phyloP scores from a whole-genome alignment of 2,113 vertebrate genomes.

The Mormoops blainvillei region DNA sequence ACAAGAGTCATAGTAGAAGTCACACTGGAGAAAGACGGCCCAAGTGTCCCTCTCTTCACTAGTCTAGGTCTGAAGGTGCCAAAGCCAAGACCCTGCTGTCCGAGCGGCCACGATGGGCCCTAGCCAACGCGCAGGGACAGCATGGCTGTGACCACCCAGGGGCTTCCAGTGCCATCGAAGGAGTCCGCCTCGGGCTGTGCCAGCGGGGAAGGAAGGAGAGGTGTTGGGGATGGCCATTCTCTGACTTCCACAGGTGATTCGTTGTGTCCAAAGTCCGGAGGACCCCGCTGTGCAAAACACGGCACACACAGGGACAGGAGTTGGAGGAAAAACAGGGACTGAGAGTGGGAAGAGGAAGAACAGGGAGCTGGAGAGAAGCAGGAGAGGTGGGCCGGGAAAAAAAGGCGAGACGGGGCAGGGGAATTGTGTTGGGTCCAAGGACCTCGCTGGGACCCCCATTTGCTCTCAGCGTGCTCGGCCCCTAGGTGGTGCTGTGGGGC shows the following conservation, averaged over 20 bases:
- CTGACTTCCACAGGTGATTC: conserved; percentile 37
- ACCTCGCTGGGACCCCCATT: background rate
- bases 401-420: background rate
- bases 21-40: background rate
- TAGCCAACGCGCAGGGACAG: background rate
- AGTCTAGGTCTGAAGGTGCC: accelerated
- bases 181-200: background rate
- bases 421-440: background rate
- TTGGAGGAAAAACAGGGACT: background rate
- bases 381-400: background rate
- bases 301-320: background rate
- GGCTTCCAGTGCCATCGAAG: background rate
- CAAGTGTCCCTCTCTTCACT: background rate
- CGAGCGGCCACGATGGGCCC: accelerated
- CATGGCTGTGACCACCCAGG: background rate
- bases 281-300: background rate
- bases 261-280: conserved; percentile 43
- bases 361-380: background rate
- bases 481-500: conserved; percentile 70
- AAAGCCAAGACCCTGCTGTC: background rate
- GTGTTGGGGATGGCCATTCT: conserved; percentile 32
- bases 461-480: background rate
- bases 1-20: background rate
- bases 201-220: background rate
- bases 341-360: background rate